Evolutionary conservation across 1,140 invertebrate species (phyloP), one percentile per base, ranked within the genome.

Genomic region (Megathymus violae): DNA sequence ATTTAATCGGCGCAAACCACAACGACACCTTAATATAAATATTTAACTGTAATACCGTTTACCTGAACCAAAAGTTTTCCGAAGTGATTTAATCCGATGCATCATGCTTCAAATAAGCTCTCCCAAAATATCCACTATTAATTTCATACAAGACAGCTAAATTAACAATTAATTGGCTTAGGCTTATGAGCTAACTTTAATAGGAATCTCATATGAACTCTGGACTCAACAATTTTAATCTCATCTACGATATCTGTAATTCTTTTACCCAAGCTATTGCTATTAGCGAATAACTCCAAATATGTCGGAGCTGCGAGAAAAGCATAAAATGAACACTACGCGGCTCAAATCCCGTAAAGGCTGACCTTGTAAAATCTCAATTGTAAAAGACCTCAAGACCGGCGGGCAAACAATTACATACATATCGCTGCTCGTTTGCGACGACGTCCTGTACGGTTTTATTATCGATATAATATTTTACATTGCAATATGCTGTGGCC

Each of bases 171-270:
- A 64, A 31, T 31, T 31, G 15, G 64, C 60, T 51, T 67, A 62
- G 48, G 52, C 66, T 68, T 67, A 68, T 13, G 27, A 51, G 62
- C 73, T 78, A 41, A 78, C 16, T 66, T 69, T 76, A 81, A 75
- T 82, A 82, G 78, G 80, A 85, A 85, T 85, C 80, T 85, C 78
- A 64, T 44, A 40, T 68, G 71, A 80, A 79, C 69, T n/a, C n/a
- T 63, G 76, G 76, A 72, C 69, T 62, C 60, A 47, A 62, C 7
- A 58, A 46, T 59, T 50, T 67, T 74, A 81, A 83, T 81, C 73
- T 83, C 76, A 77, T 72, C 63, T 67, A 59, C 59, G 63, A 63
- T 69, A 51, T 50, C 40, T 68, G 51, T 69, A 54, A 47, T 13
- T 31, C 15, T 58, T 7, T 40, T 47, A 36, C 51, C 62, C 3